phyloP scores from a whole-genome alignment of 2,888 invertebrate genomes.

The Drosophila mettleri region DNA sequence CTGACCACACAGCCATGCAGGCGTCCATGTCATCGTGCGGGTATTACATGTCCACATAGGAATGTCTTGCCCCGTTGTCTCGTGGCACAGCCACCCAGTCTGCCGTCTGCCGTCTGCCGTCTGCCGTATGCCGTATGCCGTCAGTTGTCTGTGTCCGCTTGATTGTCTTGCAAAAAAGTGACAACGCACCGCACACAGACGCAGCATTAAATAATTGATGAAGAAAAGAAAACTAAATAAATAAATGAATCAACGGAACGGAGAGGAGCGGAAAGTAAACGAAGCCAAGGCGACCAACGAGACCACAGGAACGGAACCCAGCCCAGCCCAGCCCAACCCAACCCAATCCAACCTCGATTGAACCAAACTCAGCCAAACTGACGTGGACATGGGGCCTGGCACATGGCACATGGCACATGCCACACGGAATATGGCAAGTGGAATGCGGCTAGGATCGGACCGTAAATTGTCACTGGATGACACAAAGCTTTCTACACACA shows the following conservation, averaged over 20 bases:
- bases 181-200: conserved; percentile 48
- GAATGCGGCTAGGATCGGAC: conserved; percentile 19
- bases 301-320: conserved; percentile 5
- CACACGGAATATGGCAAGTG: conserved; percentile 6
- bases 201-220: conserved; percentile 70
- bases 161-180: conserved; percentile 66
- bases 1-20: conserved; percentile 1
- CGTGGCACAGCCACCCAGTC: conserved; percentile 1
- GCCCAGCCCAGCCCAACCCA: background rate
- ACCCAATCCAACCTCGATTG: conserved; percentile 7
- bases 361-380: conserved; percentile 20
- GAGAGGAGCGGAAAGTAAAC: conserved; percentile 24
- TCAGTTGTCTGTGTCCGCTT: too few relatives aligned
- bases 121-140: too few relatives aligned
- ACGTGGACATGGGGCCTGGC: conserved; percentile 23
- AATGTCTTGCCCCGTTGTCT: background rate
- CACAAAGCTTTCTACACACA: conserved; percentile 72
- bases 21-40: conserved; percentile 24
- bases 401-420: conserved; percentile 27
- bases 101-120: background rate
- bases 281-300: conserved; percentile 6
- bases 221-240: conserved; percentile 75
- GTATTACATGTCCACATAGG: conserved; percentile 5
- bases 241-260: conserved; percentile 72
- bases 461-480: conserved; percentile 78